These are phyloP conservation scores for Saguinus imperator DNA, from an alignment of 2,113 vertebrate species.

Conservation along the genomic window DNA sequence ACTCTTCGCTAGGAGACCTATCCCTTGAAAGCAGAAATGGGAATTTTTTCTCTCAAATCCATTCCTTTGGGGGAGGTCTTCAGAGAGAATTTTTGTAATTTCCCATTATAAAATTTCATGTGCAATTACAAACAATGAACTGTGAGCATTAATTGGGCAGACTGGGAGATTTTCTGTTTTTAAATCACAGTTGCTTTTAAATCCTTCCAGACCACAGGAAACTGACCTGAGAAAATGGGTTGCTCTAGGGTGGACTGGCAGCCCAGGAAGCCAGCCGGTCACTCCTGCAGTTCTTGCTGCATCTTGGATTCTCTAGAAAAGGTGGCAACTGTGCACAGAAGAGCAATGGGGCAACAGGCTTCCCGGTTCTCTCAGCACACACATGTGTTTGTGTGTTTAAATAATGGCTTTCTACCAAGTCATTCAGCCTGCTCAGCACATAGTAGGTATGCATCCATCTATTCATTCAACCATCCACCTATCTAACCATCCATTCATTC, in stretches of 20 bases:
- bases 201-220: constrained; percentile 28
- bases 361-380: too few relatives aligned
- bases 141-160: constrained; percentile 67
- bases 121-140: constrained; percentile 73
- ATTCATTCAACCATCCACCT: not conserved
- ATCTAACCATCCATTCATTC: not conserved
- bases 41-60: constrained; percentile 56
- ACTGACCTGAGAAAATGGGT: constrained; percentile 25
- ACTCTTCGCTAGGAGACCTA: not conserved
- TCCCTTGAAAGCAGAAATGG: constrained; percentile 60
- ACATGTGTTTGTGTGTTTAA: not conserved
- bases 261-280: not conserved
- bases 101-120: constrained; percentile 74
- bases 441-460: not conserved
- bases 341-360: not conserved
- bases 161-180: constrained; percentile 54
- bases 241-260: not conserved
- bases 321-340: not conserved
- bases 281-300: not conserved
- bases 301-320: not conserved
- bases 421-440: not conserved
- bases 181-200: constrained; percentile 64
- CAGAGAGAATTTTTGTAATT: constrained; percentile 67
- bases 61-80: constrained; percentile 62
- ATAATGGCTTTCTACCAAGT: not conserved